Conservation (phyloP, 1,140 invertebrate genomes). For the Drosophila oshimai region DNA sequence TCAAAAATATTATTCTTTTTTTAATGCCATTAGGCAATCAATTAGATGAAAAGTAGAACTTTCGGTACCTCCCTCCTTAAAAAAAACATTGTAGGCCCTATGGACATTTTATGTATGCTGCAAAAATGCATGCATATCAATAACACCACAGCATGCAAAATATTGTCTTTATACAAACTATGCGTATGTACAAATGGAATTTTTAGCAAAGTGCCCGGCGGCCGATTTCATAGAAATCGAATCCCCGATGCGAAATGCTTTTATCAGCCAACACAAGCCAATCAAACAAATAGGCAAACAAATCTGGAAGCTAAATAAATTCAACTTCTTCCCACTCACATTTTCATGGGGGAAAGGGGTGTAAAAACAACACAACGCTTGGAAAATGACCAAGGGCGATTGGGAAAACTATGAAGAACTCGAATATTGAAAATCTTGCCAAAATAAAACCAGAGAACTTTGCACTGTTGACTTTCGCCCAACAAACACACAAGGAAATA, state of each 20-base stretch:
- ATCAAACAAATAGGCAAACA: conserved; percentile 67
- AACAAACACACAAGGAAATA: neutral
- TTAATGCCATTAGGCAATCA: neutral
- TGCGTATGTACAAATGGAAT: conserved; percentile 14
- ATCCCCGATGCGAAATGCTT: conserved; percentile 39
- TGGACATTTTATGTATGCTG: neutral
- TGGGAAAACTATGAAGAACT: conserved; percentile 19
- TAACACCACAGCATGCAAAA: neutral
- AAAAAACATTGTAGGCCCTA: neutral
- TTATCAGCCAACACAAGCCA: conserved; percentile 40
- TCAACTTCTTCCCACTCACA: conserved; percentile 18
- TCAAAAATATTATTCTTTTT: neutral
- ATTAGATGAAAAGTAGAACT: neutral
- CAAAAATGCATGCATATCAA: neutral
- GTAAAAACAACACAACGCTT: conserved; percentile 6
- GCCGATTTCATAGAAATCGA: conserved; percentile 34
- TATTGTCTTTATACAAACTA: neutral
- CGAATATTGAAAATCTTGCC: conserved; percentile 4
- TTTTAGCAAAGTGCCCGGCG: conserved; percentile 4
- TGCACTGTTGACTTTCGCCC: conserved; percentile 22
- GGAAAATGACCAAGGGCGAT: conserved; percentile 34
- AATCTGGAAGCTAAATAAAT: conserved; percentile 56
- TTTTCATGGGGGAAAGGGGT: neutral
- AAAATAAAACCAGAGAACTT: conserved; percentile 10
- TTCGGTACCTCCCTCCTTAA: neutral